Base-by-base conservation (phyloP, 2,113 vertebrate species). In the Pelvicachromis taeniatus region DNA sequence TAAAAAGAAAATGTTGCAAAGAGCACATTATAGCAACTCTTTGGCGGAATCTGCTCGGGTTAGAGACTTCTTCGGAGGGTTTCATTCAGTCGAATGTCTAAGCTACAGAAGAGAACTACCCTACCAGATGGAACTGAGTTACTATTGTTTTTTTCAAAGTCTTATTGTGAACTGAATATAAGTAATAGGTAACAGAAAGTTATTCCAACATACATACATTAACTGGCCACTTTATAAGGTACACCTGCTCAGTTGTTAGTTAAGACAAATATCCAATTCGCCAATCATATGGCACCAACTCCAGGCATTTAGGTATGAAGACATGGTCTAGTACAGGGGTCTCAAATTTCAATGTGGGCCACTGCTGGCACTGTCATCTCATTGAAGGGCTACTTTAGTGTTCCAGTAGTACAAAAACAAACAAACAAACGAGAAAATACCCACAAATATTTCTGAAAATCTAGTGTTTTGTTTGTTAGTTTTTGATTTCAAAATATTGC, bases 1-100 rank as follows among this genome's bases (percentile, higher is more conserved):
- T 77, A 78, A 52, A 61, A 63, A 16, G 2, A 31, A 80, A 12
- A 86, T 70, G 84, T 58, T 78, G 78, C 79, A 82, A 70, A 82
- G 42, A 80, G 80, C n/a, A 14, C 35, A 55, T 78, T 59, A 58
- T 53, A 56, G 23, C 6, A 82, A 10, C 48, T 81, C 56, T 38
- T 33, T n/a, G 7, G 21, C 29, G 13, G 38, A 80, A 80, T 65
- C 58, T 63, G 84, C 33, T 75, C 19, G 81, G 55, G 77, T 29
- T 50, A 40, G 42, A 2, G 42, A 19, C 68, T 50, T 81, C 11
- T 80, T 21, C n/a, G 77, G 38, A 59, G 52, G 16, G 7, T 45
- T 82, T 75, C 11, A 17, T 3, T 65, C 6, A 78, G 12, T 2
- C 38, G 4, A 73, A 80, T 45, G 38, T 80, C 65, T 10, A 38